A percentile compares a stretch with the other conserved stretches of the same genome.
Conservation (phyloP, 2,113 vertebrate genomes). For the Festucalex cinctus region DNA sequence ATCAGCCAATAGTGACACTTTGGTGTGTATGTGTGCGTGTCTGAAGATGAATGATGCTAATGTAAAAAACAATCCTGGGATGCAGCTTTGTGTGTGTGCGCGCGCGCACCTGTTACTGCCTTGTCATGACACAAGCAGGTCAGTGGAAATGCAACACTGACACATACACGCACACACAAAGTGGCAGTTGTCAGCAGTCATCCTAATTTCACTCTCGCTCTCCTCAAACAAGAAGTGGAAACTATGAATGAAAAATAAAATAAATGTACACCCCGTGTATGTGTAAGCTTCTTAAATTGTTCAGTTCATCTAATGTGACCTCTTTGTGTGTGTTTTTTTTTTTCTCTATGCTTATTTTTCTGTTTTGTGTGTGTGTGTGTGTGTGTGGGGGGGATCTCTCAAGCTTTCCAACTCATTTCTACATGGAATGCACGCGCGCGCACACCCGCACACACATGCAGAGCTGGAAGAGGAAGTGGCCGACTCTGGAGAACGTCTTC, state of each 20-base stretch:
- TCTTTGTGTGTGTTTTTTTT: no score
- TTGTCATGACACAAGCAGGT: conserved; percentile 45
- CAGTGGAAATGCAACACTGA: conserved; percentile 31
- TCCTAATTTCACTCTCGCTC: conserved; percentile 2
- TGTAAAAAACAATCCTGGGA: conserved; percentile 26
- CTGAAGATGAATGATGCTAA: conserved; percentile 19
- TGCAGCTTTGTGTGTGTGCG: conserved; percentile 11
- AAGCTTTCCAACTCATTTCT: not conserved
- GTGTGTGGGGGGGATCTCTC: no score
- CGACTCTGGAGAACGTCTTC: conserved; percentile 53
- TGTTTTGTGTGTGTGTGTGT: not conserved
- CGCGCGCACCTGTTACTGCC: conserved; percentile 32
- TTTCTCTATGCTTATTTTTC: not conserved
- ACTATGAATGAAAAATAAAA: not conserved
- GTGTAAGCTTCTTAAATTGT: not conserved
- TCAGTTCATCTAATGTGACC: no score
- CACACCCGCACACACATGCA: conserved; percentile 16
- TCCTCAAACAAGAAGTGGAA: not conserved
- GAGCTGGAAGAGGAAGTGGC: conserved; percentile 61
- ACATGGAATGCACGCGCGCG: conserved; percentile 30
- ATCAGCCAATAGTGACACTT: conserved; percentile 32
- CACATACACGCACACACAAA: conserved; percentile 13
- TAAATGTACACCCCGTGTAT: not conserved
- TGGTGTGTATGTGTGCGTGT: conserved; percentile 13
- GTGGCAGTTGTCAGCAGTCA: conserved; percentile 46